Evolutionary conservation across 2,113 vertebrate species (phyloP).

Genomic region (Pristiophorus japonicus): DNA sequence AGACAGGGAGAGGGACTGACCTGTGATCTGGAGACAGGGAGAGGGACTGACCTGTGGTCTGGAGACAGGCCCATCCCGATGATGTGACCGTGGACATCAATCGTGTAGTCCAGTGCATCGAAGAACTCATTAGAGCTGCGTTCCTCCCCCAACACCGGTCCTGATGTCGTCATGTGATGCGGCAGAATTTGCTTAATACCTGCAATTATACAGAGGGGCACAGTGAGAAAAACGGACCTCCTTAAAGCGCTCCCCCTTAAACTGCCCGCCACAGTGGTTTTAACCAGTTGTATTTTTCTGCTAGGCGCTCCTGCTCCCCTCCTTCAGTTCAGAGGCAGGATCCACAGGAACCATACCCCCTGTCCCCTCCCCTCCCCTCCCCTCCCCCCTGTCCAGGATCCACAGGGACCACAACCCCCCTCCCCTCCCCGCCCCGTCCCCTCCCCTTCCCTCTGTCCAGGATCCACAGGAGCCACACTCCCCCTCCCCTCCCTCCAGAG

Average conservation of each 20-base stretch:
- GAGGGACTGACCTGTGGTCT: conserved; percentile 58
- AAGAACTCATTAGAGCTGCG: conserved; percentile 84
- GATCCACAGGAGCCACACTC: too few species aligned
- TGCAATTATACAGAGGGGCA: conserved; percentile 43
- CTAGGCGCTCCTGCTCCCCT: not conserved
- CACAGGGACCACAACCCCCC: not conserved
- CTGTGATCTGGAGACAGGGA: too few species aligned
- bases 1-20: too few species aligned
- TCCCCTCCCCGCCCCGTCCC: not conserved
- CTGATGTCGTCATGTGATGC: conserved; percentile 87
- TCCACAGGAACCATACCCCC: too few species aligned
- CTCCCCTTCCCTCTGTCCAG: not conserved
- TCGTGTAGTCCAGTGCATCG: conserved; percentile 86
- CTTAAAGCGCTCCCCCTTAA: not conserved
- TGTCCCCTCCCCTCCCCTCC: not conserved
- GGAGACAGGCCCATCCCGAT: conserved; percentile 96
- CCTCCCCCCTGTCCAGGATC: not conserved
- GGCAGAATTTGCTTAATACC: conserved; percentile 90
- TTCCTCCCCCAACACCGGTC: conserved; percentile 83
- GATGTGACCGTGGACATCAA: conserved; percentile 91
- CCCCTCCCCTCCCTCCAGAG: too few species aligned
- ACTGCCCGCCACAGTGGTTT: not conserved
- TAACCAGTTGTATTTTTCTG: not conserved
- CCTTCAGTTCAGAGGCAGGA: not conserved
- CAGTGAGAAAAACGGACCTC: not conserved